Evolutionary conservation across 2,888 invertebrate genomes (phyloP).

Genomic region (Lacanobia wlatinum): DNA sequence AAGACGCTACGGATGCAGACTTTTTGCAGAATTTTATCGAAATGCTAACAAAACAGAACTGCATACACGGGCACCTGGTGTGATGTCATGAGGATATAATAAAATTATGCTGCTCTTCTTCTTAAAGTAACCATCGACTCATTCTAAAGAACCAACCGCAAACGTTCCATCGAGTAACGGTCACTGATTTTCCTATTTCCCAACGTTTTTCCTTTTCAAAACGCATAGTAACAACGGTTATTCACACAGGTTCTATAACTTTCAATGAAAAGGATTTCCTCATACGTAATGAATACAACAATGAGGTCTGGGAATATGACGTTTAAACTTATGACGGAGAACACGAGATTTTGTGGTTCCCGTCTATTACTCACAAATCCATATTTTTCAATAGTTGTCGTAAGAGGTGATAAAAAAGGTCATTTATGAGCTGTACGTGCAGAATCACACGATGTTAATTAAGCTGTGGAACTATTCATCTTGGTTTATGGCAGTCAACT

Average conservation of each 20-base stretch:
- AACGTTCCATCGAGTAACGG: not conserved
- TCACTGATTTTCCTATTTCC: not conserved
- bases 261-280: conserved; percentile 34
- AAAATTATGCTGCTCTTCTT: not conserved
- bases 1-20: not conserved
- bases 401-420: not conserved
- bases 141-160: not conserved
- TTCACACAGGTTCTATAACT: conserved; percentile 4
- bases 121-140: conserved; percentile 4
- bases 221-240: conserved; percentile 32
- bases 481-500: not conserved
- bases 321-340: conserved; percentile 15
- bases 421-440: not conserved
- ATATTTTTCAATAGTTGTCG: conserved; percentile 1
- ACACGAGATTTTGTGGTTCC: conserved; percentile 1
- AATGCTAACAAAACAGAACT: too few species aligned
- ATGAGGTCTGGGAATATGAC: conserved; percentile 1
- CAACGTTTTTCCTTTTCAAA: conserved; percentile 2
- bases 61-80: not conserved
- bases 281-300: conserved; percentile 2
- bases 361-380: conserved; percentile 4
- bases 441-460: not conserved
- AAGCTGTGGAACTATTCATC: not conserved
- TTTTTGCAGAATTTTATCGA: too few species aligned
- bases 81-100: not conserved